Percentiles rank a stretch among this genome's conserved stretches.
Evolutionary conservation across 2,113 vertebrate genomes (phyloP).

Genomic region (Electrona antarctica): DNA sequence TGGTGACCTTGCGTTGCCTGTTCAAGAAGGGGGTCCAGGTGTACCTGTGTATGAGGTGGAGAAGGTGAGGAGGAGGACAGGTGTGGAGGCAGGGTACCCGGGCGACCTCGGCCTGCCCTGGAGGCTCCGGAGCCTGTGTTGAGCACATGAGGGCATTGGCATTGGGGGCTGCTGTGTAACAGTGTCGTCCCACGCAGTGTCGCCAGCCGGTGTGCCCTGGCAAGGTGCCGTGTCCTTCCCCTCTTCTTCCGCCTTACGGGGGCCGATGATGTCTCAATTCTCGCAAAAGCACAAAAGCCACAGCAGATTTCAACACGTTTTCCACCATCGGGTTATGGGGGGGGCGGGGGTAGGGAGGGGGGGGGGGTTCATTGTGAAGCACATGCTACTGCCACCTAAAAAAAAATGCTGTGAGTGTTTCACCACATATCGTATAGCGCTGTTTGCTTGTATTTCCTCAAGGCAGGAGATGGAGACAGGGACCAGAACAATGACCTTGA

Average conservation of each 20-base stretch:
- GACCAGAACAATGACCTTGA: neutral
- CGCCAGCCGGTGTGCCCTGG: slow-evolving; percentile 70
- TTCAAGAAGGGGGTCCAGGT: slow-evolving; percentile 19
- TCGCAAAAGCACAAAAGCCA: neutral
- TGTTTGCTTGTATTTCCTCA: slow-evolving; percentile 8
- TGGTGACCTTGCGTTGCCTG: slow-evolving; percentile 4
- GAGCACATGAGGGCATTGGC: slow-evolving; percentile 69
- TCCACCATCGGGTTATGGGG: no score
- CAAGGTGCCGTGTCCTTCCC: slow-evolving; percentile 70
- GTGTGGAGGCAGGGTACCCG: slow-evolving; percentile 54
- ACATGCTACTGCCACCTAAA: neutral
- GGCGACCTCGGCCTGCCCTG: slow-evolving; percentile 57
- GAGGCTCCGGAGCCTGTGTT: slow-evolving; percentile 52
- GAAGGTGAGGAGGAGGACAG: slow-evolving; percentile 50
- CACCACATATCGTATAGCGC: neutral
- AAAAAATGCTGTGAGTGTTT: neutral
- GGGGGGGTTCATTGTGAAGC: neutral
- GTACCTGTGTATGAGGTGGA: slow-evolving; percentile 33
- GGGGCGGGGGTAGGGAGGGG: no score
- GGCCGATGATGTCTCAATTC: slow-evolving; percentile 62
- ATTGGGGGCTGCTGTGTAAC: slow-evolving; percentile 58
- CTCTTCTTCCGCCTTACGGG: slow-evolving; percentile 53
- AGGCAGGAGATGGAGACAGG: neutral
- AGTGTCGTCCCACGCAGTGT: slow-evolving; percentile 59
- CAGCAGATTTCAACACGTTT: no score